A percentile compares a stretch with the other conserved stretches of the same genome.
These are phyloP conservation scores for Phaonia tiefii DNA, from an alignment of 2,888 invertebrate genomes.

Conservation along the genomic window DNA sequence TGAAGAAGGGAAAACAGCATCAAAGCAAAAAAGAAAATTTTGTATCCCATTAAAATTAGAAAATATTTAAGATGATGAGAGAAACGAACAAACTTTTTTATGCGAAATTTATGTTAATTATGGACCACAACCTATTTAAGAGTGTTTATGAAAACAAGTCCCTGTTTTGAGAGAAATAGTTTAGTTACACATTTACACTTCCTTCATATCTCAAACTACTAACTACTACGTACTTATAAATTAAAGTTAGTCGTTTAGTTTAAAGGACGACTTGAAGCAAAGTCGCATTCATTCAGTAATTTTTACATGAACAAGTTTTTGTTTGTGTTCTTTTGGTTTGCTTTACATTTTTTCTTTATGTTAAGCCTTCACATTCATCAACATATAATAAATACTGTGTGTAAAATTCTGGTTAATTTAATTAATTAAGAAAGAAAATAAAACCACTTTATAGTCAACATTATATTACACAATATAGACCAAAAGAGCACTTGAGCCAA, in stretches of 20 bases:
- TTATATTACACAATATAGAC: too few relatives aligned
- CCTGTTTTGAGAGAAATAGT: neutral
- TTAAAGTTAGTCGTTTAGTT: neutral
- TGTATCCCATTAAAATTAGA: neutral
- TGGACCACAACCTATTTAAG: too few relatives aligned
- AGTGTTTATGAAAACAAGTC: neutral
- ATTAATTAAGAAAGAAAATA: too few relatives aligned
- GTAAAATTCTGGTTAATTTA: neutral
- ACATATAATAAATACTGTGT: neutral
- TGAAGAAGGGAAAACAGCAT: too few relatives aligned
- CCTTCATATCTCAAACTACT: neutral
- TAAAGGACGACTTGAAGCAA: neutral
- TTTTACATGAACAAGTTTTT: neutral
- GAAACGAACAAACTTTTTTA: neutral
- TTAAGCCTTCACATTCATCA: neutral
- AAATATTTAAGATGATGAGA: neutral
- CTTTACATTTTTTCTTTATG: neutral
- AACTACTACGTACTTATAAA: too few relatives aligned
- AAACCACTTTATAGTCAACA: too few relatives aligned
- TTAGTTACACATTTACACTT: slow-evolving; percentile 9
- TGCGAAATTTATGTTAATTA: slow-evolving; percentile 21
- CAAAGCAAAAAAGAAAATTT: neutral
- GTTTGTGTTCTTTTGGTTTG: neutral
- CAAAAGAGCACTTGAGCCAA: too few relatives aligned
- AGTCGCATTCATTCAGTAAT: neutral